Conservation (phyloP, 1,140 invertebrate genomes). For the Dryas iulia region DNA sequence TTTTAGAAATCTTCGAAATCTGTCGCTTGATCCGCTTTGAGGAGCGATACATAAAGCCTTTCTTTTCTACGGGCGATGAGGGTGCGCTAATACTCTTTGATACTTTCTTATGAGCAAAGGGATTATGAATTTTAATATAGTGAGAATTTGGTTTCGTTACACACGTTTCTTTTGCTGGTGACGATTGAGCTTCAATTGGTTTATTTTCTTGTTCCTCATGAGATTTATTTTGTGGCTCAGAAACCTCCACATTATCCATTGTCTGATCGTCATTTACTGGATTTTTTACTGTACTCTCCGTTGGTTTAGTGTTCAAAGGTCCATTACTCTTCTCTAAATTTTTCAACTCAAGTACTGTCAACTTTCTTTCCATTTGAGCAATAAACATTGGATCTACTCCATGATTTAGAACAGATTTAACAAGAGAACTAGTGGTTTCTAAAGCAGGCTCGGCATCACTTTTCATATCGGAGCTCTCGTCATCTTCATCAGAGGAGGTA, state of each 20-base stretch:
- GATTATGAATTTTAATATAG: constrained; percentile 62
- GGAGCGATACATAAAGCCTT: constrained; percentile 68
- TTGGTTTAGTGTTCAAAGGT: not conserved
- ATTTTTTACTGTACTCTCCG: not conserved
- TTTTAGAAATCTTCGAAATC: constrained; percentile 68
- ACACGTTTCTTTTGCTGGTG: constrained; percentile 42
- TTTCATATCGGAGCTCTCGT: constrained; percentile 72
- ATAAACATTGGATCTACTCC: constrained; percentile 59
- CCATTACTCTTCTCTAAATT: constrained; percentile 34
- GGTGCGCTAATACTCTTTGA: constrained; percentile 67
- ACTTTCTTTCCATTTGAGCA: constrained; percentile 69
- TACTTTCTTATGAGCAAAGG: constrained; percentile 64
- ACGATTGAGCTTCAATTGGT: not conserved
- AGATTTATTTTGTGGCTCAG: not conserved
- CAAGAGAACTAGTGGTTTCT: constrained; percentile 81
- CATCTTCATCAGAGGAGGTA: constrained; percentile 73
- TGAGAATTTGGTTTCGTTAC: constrained; percentile 54
- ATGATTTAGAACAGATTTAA: constrained; percentile 76
- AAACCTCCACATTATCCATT: not conserved
- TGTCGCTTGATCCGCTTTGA: constrained; percentile 66
- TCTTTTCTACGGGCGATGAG: constrained; percentile 67
- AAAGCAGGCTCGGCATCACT: constrained; percentile 56
- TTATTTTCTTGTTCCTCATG: not conserved
- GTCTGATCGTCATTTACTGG: not conserved
- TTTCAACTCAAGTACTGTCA: constrained; percentile 45